Conservation (phyloP, 1,140 invertebrate genomes). For the Acyrthosiphon pisum region DNA sequence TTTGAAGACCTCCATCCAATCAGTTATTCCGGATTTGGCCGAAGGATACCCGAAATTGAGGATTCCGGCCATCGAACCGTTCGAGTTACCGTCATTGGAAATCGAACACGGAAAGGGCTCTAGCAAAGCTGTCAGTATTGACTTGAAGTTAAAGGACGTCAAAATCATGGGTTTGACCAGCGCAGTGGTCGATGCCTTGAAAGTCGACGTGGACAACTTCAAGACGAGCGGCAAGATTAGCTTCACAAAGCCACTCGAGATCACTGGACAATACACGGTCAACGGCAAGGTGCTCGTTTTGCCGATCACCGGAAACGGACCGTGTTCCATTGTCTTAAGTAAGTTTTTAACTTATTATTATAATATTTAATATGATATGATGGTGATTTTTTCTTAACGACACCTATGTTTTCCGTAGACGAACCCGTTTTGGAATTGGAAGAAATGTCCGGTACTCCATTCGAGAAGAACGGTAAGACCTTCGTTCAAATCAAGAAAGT, state of each 20-base stretch:
- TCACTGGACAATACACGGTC: slow-evolving; percentile 61
- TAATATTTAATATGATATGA: background rate
- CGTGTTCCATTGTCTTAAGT: slow-evolving; percentile 60
- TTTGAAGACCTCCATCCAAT: slow-evolving; percentile 51
- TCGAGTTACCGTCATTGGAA: slow-evolving; percentile 61
- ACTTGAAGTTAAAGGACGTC: slow-evolving; percentile 63
- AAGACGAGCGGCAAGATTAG: slow-evolving; percentile 46
- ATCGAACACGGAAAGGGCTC: slow-evolving; percentile 60
- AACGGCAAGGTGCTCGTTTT: slow-evolving; percentile 61
- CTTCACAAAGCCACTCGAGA: slow-evolving; percentile 52
- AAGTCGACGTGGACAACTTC: slow-evolving; percentile 55
- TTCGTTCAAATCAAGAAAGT: slow-evolving; percentile 58
- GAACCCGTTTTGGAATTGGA: slow-evolving; percentile 61
- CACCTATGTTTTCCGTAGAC: slow-evolving; percentile 61
- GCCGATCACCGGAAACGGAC: slow-evolving; percentile 61
- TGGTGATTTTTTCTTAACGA: background rate
- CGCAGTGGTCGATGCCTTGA: slow-evolving; percentile 41
- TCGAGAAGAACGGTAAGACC: slow-evolving; percentile 58
- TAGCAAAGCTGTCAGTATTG: slow-evolving; percentile 61
- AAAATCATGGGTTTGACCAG: slow-evolving; percentile 62
- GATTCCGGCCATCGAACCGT: slow-evolving; percentile 61
- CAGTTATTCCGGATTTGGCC: slow-evolving; percentile 52
- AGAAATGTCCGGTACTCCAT: slow-evolving; percentile 47
- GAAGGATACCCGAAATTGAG: slow-evolving; percentile 61
- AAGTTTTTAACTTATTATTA: slow-evolving; percentile 60